Conservation (phyloP, 2,888 invertebrate species). For the Leptinotarsa rubiginosa region DNA sequence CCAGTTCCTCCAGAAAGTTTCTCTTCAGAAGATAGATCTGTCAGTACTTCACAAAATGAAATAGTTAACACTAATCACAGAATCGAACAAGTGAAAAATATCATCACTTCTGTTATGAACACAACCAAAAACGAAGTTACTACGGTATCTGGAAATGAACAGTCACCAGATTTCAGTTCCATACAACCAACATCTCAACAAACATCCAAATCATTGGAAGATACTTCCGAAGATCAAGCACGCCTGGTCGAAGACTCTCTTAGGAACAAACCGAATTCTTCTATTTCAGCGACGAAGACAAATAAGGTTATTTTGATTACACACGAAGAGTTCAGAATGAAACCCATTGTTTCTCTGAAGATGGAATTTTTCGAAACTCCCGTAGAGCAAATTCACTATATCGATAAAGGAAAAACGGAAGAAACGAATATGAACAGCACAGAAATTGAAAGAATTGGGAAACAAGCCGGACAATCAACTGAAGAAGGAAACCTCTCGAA, state of each 20-base stretch:
- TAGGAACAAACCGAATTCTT: slow-evolving; percentile 25
- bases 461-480: too few relatives aligned
- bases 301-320: slow-evolving; percentile 76
- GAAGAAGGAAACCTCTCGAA: background rate
- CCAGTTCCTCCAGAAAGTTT: background rate
- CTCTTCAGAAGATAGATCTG: background rate
- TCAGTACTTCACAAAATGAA: too few relatives aligned
- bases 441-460: background rate
- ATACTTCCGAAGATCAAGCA: slow-evolving; percentile 1
- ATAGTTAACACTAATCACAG: background rate
- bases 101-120: slow-evolving; percentile 33
- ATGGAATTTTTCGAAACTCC: slow-evolving; percentile 69
- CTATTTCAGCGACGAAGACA: slow-evolving; percentile 47
- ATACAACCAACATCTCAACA: background rate
- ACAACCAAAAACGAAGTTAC: slow-evolving; percentile 35
- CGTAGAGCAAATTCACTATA: slow-evolving; percentile 47
- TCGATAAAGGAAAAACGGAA: slow-evolving; percentile 40
- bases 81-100: slow-evolving; percentile 27
- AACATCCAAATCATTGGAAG: background rate
- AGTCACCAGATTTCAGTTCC: slow-evolving; percentile 3
- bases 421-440: background rate
- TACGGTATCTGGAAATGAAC: slow-evolving; percentile 20
- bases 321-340: slow-evolving; percentile 77
- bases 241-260: background rate
- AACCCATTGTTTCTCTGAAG: slow-evolving; percentile 75